Percentiles rank a stretch among this genome's conserved stretches.
Conservation (phyloP, 2,888 invertebrate species). For the Xestia ashworthii region DNA sequence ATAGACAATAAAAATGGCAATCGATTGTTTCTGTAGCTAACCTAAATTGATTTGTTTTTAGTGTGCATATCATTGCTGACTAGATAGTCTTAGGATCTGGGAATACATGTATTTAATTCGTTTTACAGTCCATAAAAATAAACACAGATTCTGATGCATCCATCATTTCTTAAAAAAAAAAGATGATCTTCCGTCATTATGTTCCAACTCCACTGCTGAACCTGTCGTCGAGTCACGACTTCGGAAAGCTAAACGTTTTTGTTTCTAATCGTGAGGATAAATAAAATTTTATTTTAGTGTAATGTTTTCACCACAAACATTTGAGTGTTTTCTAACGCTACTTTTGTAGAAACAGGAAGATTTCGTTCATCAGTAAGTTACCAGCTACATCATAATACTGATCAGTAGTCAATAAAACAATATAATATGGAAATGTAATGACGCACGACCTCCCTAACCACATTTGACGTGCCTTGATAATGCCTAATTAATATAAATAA, state of each 20-base stretch:
- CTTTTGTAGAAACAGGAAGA: slow-evolving; percentile 11
- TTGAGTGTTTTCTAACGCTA: slow-evolving; percentile 14
- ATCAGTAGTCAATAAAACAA: background rate
- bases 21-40: slow-evolving; percentile 65
- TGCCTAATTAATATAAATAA: background rate
- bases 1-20: slow-evolving; percentile 63
- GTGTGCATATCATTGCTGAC: slow-evolving; percentile 43
- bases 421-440: slow-evolving; percentile 4
- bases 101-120: slow-evolving; percentile 53
- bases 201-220: slow-evolving; percentile 33
- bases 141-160: slow-evolving; percentile 54
- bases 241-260: slow-evolving; percentile 43
- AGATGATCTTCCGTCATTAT: slow-evolving; percentile 44
- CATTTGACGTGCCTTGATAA: slow-evolving; percentile 14
- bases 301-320: slow-evolving; percentile 39
- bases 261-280: slow-evolving; percentile 43
- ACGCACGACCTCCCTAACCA: slow-evolving; percentile 22
- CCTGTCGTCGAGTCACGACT: slow-evolving; percentile 63
- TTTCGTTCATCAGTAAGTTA: background rate
- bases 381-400: background rate
- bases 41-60: slow-evolving; percentile 62
- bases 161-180: slow-evolving; percentile 34
- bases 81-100: slow-evolving; percentile 43
- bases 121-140: slow-evolving; percentile 52
- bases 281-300: slow-evolving; percentile 50